These are phyloP conservation scores for Rhizoglyphus robini DNA, from an alignment of 1,140 invertebrate genomes.

Conservation along the genomic window DNA sequence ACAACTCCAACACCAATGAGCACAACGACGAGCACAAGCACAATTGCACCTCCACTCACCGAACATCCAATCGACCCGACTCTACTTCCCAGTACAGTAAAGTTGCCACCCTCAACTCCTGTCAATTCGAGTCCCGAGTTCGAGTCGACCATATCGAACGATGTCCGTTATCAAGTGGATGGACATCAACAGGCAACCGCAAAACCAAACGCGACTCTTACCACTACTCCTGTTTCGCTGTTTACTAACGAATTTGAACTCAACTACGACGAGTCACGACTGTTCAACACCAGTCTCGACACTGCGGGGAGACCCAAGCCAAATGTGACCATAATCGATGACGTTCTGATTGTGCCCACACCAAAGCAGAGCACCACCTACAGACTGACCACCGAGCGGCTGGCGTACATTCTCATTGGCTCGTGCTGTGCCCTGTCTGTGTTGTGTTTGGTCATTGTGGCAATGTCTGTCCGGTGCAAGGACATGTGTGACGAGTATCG, in stretches of 20 bases:
- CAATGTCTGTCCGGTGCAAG: slow-evolving; percentile 28
- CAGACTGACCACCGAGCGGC: slow-evolving; percentile 29
- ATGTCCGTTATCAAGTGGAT: slow-evolving; percentile 3
- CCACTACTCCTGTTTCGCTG: neutral
- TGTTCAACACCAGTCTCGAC: neutral
- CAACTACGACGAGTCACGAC: neutral
- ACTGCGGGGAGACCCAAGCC: too few species aligned
- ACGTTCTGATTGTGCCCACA: neutral
- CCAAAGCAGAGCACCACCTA: neutral
- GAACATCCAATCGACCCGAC: neutral
- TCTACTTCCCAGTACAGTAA: neutral
- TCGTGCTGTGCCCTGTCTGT: slow-evolving; percentile 30
- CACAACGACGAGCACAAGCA: neutral
- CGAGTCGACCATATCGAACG: neutral
- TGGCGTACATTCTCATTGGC: slow-evolving; percentile 32
- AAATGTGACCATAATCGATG: neutral
- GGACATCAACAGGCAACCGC: neutral
- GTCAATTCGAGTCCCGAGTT: neutral
- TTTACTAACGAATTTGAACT: neutral
- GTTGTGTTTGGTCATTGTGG: slow-evolving; percentile 30
- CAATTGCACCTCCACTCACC: neutral
- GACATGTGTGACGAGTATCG: slow-evolving; percentile 25
- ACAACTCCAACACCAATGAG: neutral
- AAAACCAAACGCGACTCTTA: neutral
- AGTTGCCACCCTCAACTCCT: neutral